Evolutionary conservation across 2,113 vertebrate genomes (phyloP).

Genomic region (Neotragus pygmaeus): DNA sequence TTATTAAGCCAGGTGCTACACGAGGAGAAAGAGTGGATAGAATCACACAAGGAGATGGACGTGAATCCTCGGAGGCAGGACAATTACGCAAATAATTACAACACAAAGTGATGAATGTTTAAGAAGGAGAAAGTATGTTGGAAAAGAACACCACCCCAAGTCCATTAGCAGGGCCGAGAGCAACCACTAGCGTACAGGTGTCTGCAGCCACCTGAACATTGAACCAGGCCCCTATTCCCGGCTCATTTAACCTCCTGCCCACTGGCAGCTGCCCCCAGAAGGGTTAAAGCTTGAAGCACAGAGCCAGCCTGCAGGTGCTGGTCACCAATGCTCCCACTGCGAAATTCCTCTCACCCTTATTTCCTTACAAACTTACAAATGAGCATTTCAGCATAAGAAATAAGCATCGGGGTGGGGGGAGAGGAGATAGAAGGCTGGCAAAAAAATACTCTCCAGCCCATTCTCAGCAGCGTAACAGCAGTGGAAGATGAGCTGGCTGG

Average conservation of each 20-base stretch:
- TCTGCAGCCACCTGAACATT: not conserved
- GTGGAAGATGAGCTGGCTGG: constrained; percentile 76
- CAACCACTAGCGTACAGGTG: not conserved
- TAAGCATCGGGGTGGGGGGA: constrained; percentile 47
- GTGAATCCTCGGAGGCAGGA: not conserved
- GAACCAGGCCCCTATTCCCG: rapidly evolving
- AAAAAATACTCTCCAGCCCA: constrained; percentile 52
- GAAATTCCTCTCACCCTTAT: constrained; percentile 25
- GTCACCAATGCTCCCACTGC: constrained; percentile 55
- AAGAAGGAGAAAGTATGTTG: not conserved
- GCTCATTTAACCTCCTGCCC: not conserved
- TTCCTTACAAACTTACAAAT: constrained; percentile 79
- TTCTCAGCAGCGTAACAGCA: constrained; percentile 72
- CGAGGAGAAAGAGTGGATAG: not conserved
- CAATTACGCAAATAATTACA: not conserved
- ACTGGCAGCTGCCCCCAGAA: constrained; percentile 23
- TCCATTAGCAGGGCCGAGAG: not conserved
- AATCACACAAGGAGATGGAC: not conserved
- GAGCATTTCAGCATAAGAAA: constrained; percentile 78
- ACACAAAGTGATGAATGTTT: not conserved
- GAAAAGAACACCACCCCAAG: not conserved
- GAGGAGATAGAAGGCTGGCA: constrained; percentile 47
- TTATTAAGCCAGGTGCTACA: not conserved
- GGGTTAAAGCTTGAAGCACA: constrained; percentile 59
- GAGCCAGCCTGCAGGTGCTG: constrained; percentile 44